These are phyloP conservation scores for Nephrotoma flavescens DNA, from an alignment of 2,888 invertebrate species.

Conservation along the genomic window DNA sequence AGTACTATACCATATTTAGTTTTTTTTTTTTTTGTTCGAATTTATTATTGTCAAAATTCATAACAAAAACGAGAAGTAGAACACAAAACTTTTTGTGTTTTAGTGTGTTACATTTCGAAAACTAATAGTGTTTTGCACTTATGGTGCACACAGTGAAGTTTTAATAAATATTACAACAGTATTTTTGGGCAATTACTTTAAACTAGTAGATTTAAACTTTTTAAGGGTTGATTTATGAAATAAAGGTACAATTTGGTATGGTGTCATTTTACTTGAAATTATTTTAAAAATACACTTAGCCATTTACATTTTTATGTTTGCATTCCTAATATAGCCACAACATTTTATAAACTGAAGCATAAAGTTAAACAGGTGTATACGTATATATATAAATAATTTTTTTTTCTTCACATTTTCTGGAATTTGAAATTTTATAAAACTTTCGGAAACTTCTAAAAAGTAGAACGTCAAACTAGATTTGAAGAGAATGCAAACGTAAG, in stretches of 20 bases:
- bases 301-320: too few relatives aligned
- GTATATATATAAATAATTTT: too few relatives aligned
- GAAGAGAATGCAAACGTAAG: too few relatives aligned
- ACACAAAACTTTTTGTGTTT: neutral
- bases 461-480: too few relatives aligned
- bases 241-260: neutral
- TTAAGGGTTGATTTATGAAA: neutral
- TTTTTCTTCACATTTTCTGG: too few relatives aligned
- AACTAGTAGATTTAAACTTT: neutral
- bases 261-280: too few relatives aligned
- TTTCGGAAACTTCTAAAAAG: too few relatives aligned
- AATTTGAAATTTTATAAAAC: too few relatives aligned
- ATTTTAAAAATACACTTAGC: too few relatives aligned
- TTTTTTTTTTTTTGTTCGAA: neutral
- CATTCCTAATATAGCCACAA: too few relatives aligned
- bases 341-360: too few relatives aligned
- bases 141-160: neutral
- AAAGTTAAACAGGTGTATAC: too few relatives aligned
- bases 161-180: neutral
- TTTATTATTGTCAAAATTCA: neutral
- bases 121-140: neutral
- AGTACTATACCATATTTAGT: neutral
- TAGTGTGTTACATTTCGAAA: neutral
- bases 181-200: neutral
- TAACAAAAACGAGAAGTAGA: neutral